These are phyloP conservation scores for Hirtodrosophila confusa DNA, from an alignment of 2,888 invertebrate genomes.

Conservation along the genomic window DNA sequence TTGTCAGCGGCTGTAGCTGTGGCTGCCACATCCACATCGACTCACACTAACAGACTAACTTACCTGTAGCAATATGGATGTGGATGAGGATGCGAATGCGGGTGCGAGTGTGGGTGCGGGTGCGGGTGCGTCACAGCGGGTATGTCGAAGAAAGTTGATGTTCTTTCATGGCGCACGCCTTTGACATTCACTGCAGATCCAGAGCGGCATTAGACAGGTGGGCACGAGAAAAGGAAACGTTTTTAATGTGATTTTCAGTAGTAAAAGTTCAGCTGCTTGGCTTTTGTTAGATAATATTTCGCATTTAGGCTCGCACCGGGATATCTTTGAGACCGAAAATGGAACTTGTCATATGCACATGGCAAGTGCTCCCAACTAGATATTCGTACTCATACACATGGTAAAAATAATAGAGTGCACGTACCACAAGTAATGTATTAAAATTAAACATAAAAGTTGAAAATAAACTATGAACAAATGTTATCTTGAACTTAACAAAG, in stretches of 20 bases:
- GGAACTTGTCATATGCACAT: slow-evolving; percentile 71
- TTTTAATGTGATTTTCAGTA: slow-evolving; percentile 49
- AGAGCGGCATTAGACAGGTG: slow-evolving; percentile 31
- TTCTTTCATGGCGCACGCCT: slow-evolving; percentile 84
- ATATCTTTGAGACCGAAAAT: slow-evolving; percentile 71
- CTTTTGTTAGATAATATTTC: slow-evolving; percentile 80
- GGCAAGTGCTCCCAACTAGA: slow-evolving; percentile 30
- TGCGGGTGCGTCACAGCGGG: slow-evolving; percentile 85
- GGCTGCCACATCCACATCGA: slow-evolving; percentile 7
- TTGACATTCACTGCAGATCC: slow-evolving; percentile 83
- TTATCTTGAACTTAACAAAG: too few relatives aligned
- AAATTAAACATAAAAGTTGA: neutral
- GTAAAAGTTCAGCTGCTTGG: slow-evolving; percentile 34
- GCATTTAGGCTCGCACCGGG: slow-evolving; percentile 80
- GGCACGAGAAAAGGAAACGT: slow-evolving; percentile 32
- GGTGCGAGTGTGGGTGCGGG: slow-evolving; percentile 52
- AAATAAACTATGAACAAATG: too few relatives aligned
- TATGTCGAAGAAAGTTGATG: slow-evolving; percentile 84
- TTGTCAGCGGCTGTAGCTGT: slow-evolving; percentile 42
- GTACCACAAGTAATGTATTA: slow-evolving; percentile 2
- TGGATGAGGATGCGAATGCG: slow-evolving; percentile 80
- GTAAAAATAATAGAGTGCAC: neutral
- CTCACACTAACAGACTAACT: slow-evolving; percentile 45
- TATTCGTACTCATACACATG: slow-evolving; percentile 6
- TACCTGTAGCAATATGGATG: slow-evolving; percentile 84